A percentile compares a stretch with the other conserved stretches of the same genome.
phyloP scores from a whole-genome alignment of 35 echinoderm and acorn worm genomes.

The Apostichopus californicus region DNA sequence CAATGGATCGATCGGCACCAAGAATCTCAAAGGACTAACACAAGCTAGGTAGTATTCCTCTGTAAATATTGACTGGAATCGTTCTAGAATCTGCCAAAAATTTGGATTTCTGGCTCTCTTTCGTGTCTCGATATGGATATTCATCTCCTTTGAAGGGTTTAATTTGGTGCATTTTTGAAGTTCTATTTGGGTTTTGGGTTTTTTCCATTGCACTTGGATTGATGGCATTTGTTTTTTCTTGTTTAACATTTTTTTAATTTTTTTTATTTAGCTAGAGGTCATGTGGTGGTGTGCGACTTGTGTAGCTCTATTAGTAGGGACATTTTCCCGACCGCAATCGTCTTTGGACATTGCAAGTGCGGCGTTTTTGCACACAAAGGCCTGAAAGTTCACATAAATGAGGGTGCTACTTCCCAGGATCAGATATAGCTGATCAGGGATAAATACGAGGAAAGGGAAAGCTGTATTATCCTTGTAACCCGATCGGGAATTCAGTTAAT shows the following conservation, averaged over 20 bases:
- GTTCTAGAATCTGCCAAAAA: background rate
- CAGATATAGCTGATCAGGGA: too few species aligned
- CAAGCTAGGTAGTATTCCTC: conserved; percentile 20
- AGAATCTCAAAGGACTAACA: conserved; percentile 16
- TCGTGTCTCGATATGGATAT: background rate
- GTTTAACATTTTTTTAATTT: background rate
- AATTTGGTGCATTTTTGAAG: background rate
- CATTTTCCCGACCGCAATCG: background rate
- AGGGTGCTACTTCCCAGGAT: too few species aligned
- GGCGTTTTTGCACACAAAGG: too few species aligned
- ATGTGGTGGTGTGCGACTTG: conserved; percentile 9
- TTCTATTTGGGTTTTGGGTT: background rate
- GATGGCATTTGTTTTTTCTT: background rate
- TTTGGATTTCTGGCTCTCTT: background rate
- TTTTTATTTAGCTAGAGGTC: background rate
- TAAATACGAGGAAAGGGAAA: too few species aligned
- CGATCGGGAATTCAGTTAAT: too few species aligned
- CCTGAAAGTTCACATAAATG: too few species aligned
- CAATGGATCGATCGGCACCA: conserved; percentile 35
- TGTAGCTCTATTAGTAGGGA: background rate
- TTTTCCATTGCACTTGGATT: background rate
- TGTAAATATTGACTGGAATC: conserved; percentile 13
- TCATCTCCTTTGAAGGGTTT: background rate
- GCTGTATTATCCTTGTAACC: too few species aligned
- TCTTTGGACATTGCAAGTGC: too few species aligned